phyloP scores from a whole-genome alignment of 2,113 vertebrate species.

The Eira barbara region DNA sequence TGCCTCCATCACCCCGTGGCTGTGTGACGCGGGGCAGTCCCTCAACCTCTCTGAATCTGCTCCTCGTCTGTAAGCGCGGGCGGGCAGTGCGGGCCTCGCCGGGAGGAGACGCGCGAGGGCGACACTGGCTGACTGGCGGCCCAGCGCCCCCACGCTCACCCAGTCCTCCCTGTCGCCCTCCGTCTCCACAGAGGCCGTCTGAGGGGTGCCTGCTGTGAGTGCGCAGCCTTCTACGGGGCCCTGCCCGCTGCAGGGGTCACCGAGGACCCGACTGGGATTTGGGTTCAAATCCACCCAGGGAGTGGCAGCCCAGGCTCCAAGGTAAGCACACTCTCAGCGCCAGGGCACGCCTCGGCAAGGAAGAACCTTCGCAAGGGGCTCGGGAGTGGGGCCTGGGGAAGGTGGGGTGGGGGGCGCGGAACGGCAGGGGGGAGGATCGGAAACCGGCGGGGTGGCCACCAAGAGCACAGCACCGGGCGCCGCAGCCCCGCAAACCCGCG shows the following conservation, averaged over 20 bases:
- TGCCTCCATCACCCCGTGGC: neutral
- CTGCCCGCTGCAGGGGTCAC: neutral
- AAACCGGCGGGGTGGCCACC: fast-evolving
- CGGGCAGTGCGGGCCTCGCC: neutral
- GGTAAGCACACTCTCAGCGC: neutral
- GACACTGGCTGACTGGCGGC: neutral
- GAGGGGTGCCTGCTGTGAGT: fast-evolving
- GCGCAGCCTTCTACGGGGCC: neutral
- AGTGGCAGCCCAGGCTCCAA: neutral
- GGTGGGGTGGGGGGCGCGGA: too few relatives aligned
- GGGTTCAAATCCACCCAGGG: neutral
- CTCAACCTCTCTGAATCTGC: too few relatives aligned
- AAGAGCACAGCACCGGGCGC: neutral
- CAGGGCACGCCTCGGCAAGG: neutral
- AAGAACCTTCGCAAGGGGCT: neutral
- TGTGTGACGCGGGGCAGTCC: neutral
- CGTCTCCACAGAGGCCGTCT: neutral
- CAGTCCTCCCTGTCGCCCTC: neutral
- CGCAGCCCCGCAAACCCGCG: neutral
- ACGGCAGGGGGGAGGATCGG: neutral
- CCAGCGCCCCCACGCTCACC: neutral
- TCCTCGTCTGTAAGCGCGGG: too few relatives aligned
- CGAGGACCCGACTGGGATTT: neutral
- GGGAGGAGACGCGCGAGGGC: neutral
- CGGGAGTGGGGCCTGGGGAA: neutral